Evolutionary conservation across 2,888 invertebrate species (phyloP), one percentile per base, ranked within the genome.

Genomic region (Hypercompe scribonia): DNA sequence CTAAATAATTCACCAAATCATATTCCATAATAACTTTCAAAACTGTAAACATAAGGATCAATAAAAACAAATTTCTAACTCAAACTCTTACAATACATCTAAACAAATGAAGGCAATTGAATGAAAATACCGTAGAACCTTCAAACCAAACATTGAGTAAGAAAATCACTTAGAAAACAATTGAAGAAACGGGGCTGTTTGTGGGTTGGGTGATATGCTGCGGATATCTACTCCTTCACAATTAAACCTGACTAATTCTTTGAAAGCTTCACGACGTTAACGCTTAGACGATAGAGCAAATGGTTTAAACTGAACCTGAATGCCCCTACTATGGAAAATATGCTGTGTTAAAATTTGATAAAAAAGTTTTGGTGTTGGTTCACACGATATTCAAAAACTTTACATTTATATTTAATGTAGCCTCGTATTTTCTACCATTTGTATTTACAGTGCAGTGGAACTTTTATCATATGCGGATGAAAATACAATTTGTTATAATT

Each of bases 201-300:
- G 78, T 66, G 46, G 77, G 65, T 67, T 65, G 71, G 65, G 65
- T 73, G 75, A 81, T 82, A 77, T 79, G 81, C 82, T 77, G 76
- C 63, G 74, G 80, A 82, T 76, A 75, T 77, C 39, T 69, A 83
- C 85, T 84, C 75, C 80, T 77, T 73, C 75, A 78, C 88, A 85
- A 88, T 88, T 86, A 87, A 85, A 84, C 78, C 77, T 77, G 80
- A 78, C 78, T 87, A 87, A 88, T 87, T 88, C 86, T 86, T 84
- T 79, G 78, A 84, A 84, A 88, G 85, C 82, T 81, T 84, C 73
- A 73, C 75, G 72, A 82, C 75, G 81, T 77, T 74, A 74, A 79
- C 76, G 72, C 75, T 78, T 76, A 70, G 72, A 75, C 74, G 81
- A 84, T 83, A 81, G 83, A 84, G 79, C 77, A 75, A 82, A 79